A percentile compares a stretch with the other conserved stretches of the same genome.
Conservation (phyloP, 2,113 vertebrate genomes). For the Protobothrops flavoviridis region DNA sequence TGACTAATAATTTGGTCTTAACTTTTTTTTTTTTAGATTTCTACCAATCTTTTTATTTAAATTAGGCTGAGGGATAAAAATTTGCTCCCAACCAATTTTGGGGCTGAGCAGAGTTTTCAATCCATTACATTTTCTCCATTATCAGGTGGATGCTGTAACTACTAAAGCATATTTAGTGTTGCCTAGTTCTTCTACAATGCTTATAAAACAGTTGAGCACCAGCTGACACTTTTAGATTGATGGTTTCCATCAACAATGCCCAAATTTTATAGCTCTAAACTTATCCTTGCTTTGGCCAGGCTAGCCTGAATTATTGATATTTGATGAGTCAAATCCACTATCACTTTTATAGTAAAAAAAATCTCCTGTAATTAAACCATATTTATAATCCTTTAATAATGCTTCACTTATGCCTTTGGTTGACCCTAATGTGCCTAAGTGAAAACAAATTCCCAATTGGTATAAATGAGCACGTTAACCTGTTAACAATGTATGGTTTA, state of each 20-base stretch:
- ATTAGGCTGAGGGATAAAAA: background rate
- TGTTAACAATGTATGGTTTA: background rate
- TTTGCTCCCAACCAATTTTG: background rate
- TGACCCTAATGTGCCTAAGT: background rate
- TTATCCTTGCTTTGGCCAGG: background rate
- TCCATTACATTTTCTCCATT: background rate
- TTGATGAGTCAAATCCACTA: background rate
- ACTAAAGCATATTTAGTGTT: background rate
- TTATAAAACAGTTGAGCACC: background rate
- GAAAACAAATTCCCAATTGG: background rate
- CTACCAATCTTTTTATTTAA: background rate
- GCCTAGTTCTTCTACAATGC: background rate
- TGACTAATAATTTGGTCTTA: background rate
- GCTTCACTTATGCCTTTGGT: background rate
- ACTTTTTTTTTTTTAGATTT: background rate
- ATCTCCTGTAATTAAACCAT: too few species aligned
- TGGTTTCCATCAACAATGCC: background rate
- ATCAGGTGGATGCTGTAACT: background rate
- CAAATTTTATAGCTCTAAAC: background rate
- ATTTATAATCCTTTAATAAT: background rate
- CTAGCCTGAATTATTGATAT: background rate
- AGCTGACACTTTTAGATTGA: background rate
- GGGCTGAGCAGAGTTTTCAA: background rate
- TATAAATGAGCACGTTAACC: background rate
- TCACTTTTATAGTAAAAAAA: background rate